Base-by-base conservation (phyloP, 35 echinoderm and acorn worm species). In the Ophiothrix spiculata region DNA sequence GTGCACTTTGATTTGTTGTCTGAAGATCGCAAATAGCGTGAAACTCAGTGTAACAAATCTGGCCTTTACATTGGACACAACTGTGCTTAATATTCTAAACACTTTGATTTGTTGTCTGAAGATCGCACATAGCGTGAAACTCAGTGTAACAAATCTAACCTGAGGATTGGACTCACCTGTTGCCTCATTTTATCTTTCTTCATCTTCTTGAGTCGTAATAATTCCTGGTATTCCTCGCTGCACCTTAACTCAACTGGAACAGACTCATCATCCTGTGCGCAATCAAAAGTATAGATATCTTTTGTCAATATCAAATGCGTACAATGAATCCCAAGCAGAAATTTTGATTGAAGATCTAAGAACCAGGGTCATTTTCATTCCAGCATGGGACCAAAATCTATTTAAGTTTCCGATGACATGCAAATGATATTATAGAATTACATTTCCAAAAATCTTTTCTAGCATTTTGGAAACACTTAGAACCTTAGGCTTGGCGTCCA, bases 181-280 rank as follows among this genome's bases (percentile, higher is more conserved):
- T 93, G 85, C 74, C 79, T 88, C 34, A 94, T 33, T 46, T 90
- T 98, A 35, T 82, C 83, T 63, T 79, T 82, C 46, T 91, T 93
- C 33, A 93, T 35, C 35, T 86, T 90, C 76, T 88, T 90, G 39
- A 98, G 78, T 86, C 82, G 84, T 39, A 88, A 76, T 14, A 93
- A 83, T 80, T 98, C 95, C 35, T 81, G 78, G 56, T 98, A 98
- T 83, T 98, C 95, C 36, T 90, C 88, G 1, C 80, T 85, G 13
- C 89, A 86, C 82, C 82, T 77, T 37, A 98, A 37, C 33, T 88
- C 91, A n/a, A 75, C 17, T 13, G 95, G 91, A 40, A 98, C 76
- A 40, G 74, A 84, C 41, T 98, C 95, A 56, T 94, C 95, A 77
- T 98, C 94, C 94, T 97, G 74, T 17, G 0, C 0, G 76, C 75